These are phyloP conservation scores for Lathronympha strigana DNA, from an alignment of 2,888 invertebrate genomes.

Conservation along the genomic window DNA sequence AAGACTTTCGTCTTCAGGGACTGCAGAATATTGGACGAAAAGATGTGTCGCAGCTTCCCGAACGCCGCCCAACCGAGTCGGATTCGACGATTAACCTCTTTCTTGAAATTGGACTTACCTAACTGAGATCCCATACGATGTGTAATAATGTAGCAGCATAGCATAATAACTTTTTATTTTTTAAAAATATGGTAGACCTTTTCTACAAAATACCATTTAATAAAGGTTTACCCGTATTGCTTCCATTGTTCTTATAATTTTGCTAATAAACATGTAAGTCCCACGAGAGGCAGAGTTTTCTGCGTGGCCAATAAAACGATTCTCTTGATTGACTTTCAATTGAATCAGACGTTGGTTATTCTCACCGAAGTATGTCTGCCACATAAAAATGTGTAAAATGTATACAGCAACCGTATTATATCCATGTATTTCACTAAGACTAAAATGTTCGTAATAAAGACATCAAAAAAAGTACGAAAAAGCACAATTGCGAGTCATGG, in stretches of 20 bases:
- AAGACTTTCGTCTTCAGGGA: too few species aligned
- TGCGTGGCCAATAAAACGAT: background rate
- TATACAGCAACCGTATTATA: background rate
- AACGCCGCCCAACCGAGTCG: too few species aligned
- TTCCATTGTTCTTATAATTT: background rate
- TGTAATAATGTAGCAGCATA: too few species aligned
- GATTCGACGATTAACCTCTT: too few species aligned
- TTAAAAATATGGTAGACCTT: too few species aligned
- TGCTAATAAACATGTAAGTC: background rate
- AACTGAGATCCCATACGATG: too few species aligned
- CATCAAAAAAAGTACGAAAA: slow-evolving; percentile 69
- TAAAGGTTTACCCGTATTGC: too few species aligned
- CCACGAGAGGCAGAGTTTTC: slow-evolving; percentile 1
- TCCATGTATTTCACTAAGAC: slow-evolving; percentile 34
- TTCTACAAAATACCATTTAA: too few species aligned
- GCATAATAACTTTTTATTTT: too few species aligned
- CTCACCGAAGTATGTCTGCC: background rate
- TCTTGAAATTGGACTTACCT: too few species aligned
- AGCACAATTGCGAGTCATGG: slow-evolving; percentile 76
- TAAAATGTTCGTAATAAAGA: slow-evolving; percentile 65
- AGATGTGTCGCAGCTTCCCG: too few species aligned
- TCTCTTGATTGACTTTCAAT: slow-evolving; percentile 17
- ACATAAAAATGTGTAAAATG: background rate
- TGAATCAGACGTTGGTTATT: slow-evolving; percentile 5
- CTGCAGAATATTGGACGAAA: too few species aligned